Evolutionary conservation across 2,797 vertebrate species (phyloP), one percentile per base, ranked within the genome.

Genomic region (Anguilla obscura): DNA sequence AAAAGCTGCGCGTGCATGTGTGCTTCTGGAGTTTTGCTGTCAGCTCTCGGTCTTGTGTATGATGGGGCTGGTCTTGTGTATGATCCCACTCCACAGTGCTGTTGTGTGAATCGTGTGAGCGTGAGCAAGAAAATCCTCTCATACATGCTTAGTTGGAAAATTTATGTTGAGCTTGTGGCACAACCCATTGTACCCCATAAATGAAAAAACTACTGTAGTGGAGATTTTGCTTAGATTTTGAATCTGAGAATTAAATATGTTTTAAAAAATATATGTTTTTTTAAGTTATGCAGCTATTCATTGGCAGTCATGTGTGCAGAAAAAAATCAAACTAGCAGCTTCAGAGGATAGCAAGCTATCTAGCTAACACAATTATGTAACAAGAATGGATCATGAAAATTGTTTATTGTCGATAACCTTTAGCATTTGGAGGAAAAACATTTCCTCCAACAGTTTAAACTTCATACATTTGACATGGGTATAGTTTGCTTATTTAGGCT

Each of bases 1-100:
- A 30, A 9, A 27, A 69, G 10, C 69, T 36, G 7, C 33, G 69
- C 4, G 27, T 71, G 69, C 8, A 9, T 33, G 27, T 10, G 21
- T 66, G 63, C 63, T n/a, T 66, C n/a, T n/a, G 63, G n/a, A 27
- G 24, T 69, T 3, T 18, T 27, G 24, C 24, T 7, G 24, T 5
- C 63, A 69, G 63, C 63, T 69, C 63, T 69, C 63, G n/a, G 63
- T 69, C 63, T 69, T 69, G 24, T n/a, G 63, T 69, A 27, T 69
- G n/a, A 69, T 69, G 24, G n/a, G 63, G 63, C 63, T 69, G 63
- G n/a, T n/a, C n/a, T 24, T 14, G n/a, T 69, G 40, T 45, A 45
- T 5, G 40, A 45, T 27, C n/a, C 63, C 7, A n/a, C 8, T 6
- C n/a, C 24, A n/a, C 14, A 14, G 63, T 27, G 24, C 63, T 69